Base-by-base conservation (phyloP, 2,888 invertebrate genomes). In the Drosophila affinis region DNA sequence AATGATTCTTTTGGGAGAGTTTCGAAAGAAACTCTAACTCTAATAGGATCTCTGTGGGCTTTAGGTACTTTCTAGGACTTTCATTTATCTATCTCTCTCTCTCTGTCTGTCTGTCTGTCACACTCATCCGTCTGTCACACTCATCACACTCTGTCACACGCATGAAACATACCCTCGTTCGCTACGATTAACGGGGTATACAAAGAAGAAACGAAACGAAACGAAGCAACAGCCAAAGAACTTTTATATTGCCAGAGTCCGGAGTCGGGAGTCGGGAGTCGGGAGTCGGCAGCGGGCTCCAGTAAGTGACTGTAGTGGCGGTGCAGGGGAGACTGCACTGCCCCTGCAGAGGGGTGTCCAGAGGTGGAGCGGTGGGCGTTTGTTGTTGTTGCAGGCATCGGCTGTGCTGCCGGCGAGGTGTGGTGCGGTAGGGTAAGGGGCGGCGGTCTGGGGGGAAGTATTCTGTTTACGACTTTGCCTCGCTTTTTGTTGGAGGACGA, bases 401-500 rank as follows among this genome's bases (percentile, higher is more conserved):
- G 39, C 6, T 39, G n/a, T n/a, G 39, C 39, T 39, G 39, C 39
- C 39, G 39, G 14, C 39, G 14, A 14, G 14, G 14, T n/a, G 39
- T 5, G 2, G 24, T 4, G 24, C 5, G 46, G 39, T 44, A 1
- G 18, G 52, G 78, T 70, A 54, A 61, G 21, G 14, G 21, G 21
- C 21, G 21, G 21, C 21, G 21, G 21, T 21, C 3, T 21, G 21
- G 21, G 21, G 21, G 29, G 53, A 46, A 64, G 54, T 61, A 55
- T 45, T 79, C 59, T 74, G 59, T 79, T 64, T 76, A 76, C 62
- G 62, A 74, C 76, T 75, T 74, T 71, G 76, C 76, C 58, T 76
- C 56, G 72, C 59, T 71, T 73, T 83, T 72, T 76, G 76, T 76
- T 81, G 89, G 89, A 83, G 83, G 83, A 83, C 83, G 83, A 83